Evolutionary conservation across 1,140 invertebrate genomes (phyloP), one percentile per base, ranked within the genome.

Genomic region (Brachionus manjavacas): DNA sequence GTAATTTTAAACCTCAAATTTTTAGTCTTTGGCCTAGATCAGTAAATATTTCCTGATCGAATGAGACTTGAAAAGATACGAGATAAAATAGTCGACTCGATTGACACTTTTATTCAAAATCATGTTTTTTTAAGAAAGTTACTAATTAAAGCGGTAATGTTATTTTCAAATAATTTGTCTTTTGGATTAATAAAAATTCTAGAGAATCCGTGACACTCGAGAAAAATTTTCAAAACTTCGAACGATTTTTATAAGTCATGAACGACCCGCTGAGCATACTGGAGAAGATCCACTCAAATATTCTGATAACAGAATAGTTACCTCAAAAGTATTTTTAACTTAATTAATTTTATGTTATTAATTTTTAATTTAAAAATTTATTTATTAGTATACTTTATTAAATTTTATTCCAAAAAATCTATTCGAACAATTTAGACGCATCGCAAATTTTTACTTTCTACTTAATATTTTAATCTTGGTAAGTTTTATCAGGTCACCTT

Each of bases 401-500:
- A 96, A 94, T 87, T 99, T 99, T 90, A 90, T 99, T 86, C 96
- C 96, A 11, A 96, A 97, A 88, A 99, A 99, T 91, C 90, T 99
- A 25, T 92, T 98, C 88, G 97, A 99, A 90, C 97, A 99, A 90
- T 98, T 96, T 88, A 91, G 93, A 3, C 91, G 94, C 83, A 90
- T 95, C 31, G 94, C 94, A 41, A 95, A 95, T 89, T 94, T 95
- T 86, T 96, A 95, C 87, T 96, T 96, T 86, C 90, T 95, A 0
- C 89, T 92, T 70, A 92, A 92, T 12, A 88, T 94, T n/a, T 91
- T 94, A 84, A 91, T 93, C 31, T 76, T 87, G 85, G 86, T 90
- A 80, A 80, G 55, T 80, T 52, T 28, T 64, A 81, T 35, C 4
- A 35, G 31, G 2, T 35, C 4, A 1, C 31, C 31, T 35, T 35